A percentile compares a stretch with the other conserved stretches of the same genome.
Conservation (phyloP, 2,888 invertebrate species). For the Alcis repandata region DNA sequence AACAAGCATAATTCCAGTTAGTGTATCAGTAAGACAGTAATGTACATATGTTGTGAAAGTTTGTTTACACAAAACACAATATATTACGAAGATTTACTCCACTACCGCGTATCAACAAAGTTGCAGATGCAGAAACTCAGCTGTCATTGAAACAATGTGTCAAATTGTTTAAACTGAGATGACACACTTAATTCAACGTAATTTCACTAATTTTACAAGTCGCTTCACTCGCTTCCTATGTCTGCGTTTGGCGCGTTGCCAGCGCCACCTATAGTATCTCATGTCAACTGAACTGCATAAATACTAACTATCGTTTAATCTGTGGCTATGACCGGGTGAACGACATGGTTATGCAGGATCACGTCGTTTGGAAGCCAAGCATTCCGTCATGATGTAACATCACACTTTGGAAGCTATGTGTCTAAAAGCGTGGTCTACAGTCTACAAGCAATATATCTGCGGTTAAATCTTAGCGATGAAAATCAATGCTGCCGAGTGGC, state of each 20-base stretch:
- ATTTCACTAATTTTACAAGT: background rate
- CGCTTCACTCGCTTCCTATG: constrained; percentile 2
- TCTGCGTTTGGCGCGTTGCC: constrained; percentile 5
- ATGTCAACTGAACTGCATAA: constrained; percentile 6
- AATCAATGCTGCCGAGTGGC: no score
- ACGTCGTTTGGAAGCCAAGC: background rate
- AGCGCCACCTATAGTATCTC: constrained; percentile 12
- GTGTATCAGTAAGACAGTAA: no score
- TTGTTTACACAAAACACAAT: no score
- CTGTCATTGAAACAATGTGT: background rate
- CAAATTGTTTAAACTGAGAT: background rate
- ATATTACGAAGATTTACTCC: background rate
- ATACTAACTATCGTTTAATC: background rate
- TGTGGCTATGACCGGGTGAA: constrained; percentile 10
- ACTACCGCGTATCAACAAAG: background rate
- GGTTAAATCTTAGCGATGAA: no score
- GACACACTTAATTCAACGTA: background rate
- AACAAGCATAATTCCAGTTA: no score
- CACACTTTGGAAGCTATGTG: background rate
- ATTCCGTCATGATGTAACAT: constrained; percentile 9
- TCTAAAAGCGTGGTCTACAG: background rate
- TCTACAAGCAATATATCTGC: background rate
- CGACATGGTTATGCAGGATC: constrained; percentile 10
- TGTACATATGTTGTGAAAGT: no score
- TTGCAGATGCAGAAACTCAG: background rate